Conservation (phyloP, 2,797 vertebrate species). For the Sebastes trivittatus region DNA sequence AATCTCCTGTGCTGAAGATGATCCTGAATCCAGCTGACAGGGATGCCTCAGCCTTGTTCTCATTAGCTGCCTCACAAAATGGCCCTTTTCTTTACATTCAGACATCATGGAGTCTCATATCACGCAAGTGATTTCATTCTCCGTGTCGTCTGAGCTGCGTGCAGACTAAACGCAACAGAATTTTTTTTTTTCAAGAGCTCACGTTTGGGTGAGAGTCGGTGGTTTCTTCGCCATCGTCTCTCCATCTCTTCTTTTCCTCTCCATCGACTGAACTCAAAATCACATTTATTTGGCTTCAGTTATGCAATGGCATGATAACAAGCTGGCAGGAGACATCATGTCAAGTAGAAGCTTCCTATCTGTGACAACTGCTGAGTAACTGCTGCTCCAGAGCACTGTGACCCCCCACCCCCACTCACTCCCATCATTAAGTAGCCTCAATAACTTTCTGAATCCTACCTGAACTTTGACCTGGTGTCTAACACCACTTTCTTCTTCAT, state of each 20-base stretch:
- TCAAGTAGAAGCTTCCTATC: constrained; percentile 64
- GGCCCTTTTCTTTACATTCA: constrained; percentile 66
- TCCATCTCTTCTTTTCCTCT: not conserved
- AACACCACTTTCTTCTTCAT: not conserved
- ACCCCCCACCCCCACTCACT: not conserved
- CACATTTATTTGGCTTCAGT: constrained; percentile 63
- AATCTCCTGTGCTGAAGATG: constrained; percentile 24
- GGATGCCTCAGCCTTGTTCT: constrained; percentile 43
- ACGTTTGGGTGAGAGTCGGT: not conserved
- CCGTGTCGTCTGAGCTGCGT: constrained; percentile 9
- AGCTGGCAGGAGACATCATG: constrained; percentile 70
- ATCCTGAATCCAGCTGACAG: constrained; percentile 55
- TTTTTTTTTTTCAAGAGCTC: not conserved
- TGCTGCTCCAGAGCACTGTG: constrained; percentile 46
- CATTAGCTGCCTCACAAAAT: constrained; percentile 69
- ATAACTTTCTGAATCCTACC: constrained; percentile 28
- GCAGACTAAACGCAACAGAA: constrained; percentile 11
- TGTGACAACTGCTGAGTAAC: constrained; percentile 70
- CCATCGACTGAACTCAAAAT: constrained; percentile 37
- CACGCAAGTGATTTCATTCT: constrained; percentile 22
- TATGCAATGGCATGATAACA: constrained; percentile 73
- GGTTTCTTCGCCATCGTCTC: not conserved
- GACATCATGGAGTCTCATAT: constrained; percentile 65
- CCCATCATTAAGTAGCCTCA: constrained; percentile 31
- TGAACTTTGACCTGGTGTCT: constrained; percentile 22